phyloP scores from a whole-genome alignment of 2,888 invertebrate genomes.

The Mayetiola destructor region DNA sequence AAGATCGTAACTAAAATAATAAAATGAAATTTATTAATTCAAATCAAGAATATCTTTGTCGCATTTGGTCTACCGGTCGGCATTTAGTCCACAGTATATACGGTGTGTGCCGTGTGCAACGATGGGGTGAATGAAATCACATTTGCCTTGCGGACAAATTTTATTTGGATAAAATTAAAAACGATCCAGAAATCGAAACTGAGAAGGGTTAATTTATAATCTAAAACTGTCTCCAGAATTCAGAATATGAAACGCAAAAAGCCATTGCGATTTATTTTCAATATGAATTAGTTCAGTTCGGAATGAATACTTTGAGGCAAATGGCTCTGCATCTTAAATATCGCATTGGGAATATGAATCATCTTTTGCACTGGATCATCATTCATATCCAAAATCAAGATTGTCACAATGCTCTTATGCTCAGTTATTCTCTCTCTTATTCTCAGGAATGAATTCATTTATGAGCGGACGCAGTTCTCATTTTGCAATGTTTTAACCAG shows the following conservation, averaged over 20 bases:
- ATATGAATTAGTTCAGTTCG: background rate
- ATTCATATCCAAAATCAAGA: constrained; percentile 6
- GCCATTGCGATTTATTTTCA: background rate
- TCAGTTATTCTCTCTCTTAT: too few species aligned
- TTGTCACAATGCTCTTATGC: constrained; percentile 4
- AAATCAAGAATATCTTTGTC: constrained; percentile 1
- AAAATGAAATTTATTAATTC: constrained; percentile 12
- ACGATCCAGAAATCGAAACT: background rate
- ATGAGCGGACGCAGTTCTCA: too few species aligned
- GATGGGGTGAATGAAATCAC: background rate
- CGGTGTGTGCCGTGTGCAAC: background rate
- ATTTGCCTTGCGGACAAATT: constrained; percentile 1
- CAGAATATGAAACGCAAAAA: background rate
- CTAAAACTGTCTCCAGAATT: background rate
- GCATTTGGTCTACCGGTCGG: too few species aligned
- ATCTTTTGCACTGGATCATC: constrained; percentile 9
- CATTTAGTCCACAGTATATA: background rate
- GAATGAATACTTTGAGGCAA: too few species aligned
- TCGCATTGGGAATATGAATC: constrained; percentile 9
- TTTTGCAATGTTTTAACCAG: too few species aligned
- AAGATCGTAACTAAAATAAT: constrained; percentile 12
- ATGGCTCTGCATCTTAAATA: background rate
- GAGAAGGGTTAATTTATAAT: constrained; percentile 7
- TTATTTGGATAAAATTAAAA: constrained; percentile 10
- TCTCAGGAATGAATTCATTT: too few species aligned